Percentiles rank a stretch among this genome's conserved stretches.
Evolutionary conservation across 2,888 invertebrate genomes (phyloP).

Genomic region (Brenthis ino): DNA sequence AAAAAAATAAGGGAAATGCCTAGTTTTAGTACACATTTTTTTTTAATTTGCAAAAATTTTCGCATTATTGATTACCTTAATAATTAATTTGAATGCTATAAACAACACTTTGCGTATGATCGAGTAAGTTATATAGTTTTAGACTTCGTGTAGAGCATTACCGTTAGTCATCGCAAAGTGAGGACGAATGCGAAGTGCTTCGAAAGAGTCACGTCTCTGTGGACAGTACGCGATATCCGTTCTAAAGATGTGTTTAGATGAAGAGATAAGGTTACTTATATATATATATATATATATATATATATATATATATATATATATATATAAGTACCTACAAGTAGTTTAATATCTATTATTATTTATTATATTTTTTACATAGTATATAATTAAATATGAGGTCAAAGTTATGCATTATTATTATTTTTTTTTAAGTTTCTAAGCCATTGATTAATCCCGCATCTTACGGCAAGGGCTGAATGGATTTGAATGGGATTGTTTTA

Average conservation of each 20-base stretch:
- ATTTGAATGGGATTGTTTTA: no score
- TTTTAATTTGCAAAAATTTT: no score
- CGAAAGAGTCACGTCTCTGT: slow-evolving; percentile 37
- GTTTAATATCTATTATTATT: background rate
- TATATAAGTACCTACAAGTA: background rate
- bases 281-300: background rate
- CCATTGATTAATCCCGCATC: no score
- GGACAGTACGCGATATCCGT: slow-evolving; percentile 33
- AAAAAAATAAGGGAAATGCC: no score
- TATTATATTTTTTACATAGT: no score
- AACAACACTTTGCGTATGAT: slow-evolving; percentile 9
- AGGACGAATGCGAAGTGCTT: slow-evolving; percentile 40
- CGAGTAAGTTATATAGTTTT: slow-evolving; percentile 29
- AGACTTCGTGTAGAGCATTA: slow-evolving; percentile 46
- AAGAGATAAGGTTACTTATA: background rate
- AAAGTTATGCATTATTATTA: no score
- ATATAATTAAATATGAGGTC: no score
- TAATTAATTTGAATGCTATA: slow-evolving; percentile 2
- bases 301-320: background rate
- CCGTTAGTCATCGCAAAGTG: slow-evolving; percentile 52
- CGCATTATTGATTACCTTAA: background rate
- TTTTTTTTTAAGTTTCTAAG: no score
- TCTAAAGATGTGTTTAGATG: slow-evolving; percentile 31
- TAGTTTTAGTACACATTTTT: no score
- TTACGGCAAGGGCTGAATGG: no score